Percentiles rank a stretch among this genome's conserved stretches.
Conservation (phyloP, 2,888 invertebrate genomes). For the Drosophila ezoana region DNA sequence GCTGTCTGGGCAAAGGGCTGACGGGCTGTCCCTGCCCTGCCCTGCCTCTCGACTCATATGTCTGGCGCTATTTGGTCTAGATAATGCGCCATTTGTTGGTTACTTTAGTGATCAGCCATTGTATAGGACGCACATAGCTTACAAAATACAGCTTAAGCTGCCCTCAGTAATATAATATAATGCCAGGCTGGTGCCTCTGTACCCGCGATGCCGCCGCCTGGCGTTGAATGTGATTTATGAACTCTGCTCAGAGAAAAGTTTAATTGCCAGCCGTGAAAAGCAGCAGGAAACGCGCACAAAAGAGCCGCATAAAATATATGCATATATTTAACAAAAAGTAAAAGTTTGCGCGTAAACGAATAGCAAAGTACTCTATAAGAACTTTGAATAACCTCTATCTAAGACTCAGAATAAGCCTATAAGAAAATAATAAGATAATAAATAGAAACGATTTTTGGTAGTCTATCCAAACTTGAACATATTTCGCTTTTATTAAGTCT, state of each 20-base stretch:
- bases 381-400: no score
- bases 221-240: constrained; percentile 79
- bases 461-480: no score
- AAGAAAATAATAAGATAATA: no score
- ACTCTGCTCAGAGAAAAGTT: constrained; percentile 77
- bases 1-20: constrained; percentile 10
- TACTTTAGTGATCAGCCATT: constrained; percentile 55
- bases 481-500: no score
- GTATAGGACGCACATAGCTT: constrained; percentile 19
- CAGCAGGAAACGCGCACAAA: constrained; percentile 58
- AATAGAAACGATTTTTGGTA: no score
- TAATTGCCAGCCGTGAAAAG: constrained; percentile 80
- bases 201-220: constrained; percentile 53
- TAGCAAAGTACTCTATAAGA: background rate
- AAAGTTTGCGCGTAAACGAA: constrained; percentile 20
- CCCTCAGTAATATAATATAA: constrained; percentile 29
- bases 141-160: constrained; percentile 61
- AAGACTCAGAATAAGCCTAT: no score
- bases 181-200: constrained; percentile 1
- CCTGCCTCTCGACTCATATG: constrained; percentile 15
- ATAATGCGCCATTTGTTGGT: constrained; percentile 50
- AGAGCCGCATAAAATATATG: constrained; percentile 32
- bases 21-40: no score
- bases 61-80: constrained; percentile 28
- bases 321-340: constrained; percentile 33